A percentile compares a stretch with the other conserved stretches of the same genome.
These are phyloP conservation scores for Gibbula magus DNA, from an alignment of 2,888 invertebrate genomes.

Conservation along the genomic window DNA sequence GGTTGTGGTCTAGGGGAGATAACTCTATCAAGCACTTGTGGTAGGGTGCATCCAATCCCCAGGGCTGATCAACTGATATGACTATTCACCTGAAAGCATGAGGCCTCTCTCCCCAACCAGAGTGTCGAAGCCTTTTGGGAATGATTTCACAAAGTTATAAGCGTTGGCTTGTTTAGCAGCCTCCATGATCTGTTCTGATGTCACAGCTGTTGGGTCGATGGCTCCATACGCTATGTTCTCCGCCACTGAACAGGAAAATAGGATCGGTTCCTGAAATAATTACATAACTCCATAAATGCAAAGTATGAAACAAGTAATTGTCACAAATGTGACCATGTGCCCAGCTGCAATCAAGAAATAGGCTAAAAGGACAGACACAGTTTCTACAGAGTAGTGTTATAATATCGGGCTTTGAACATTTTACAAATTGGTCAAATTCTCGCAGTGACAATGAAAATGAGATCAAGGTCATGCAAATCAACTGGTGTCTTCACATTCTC, in stretches of 20 bases:
- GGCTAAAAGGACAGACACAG: too few relatives aligned
- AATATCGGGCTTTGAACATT: too few relatives aligned
- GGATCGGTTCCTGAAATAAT: constrained; percentile 86
- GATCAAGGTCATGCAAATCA: too few relatives aligned
- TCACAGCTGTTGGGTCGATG: constrained; percentile 75
- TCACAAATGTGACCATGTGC: too few relatives aligned
- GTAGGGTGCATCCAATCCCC: not conserved
- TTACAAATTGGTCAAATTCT: too few relatives aligned
- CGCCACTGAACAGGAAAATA: constrained; percentile 91
- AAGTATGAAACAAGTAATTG: too few relatives aligned
- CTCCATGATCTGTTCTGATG: constrained; percentile 78
- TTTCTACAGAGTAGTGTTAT: too few relatives aligned
- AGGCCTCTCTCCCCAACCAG: constrained; percentile 92
- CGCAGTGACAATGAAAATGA: too few relatives aligned
- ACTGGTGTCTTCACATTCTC: too few relatives aligned
- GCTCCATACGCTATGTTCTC: constrained; percentile 88
- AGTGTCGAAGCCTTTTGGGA: constrained; percentile 86
- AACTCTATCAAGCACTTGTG: not conserved
- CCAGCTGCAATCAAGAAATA: too few relatives aligned
- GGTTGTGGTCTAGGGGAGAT: too few relatives aligned
- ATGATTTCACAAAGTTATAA: constrained; percentile 82
- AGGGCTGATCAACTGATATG: not conserved
- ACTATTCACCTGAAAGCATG: constrained; percentile 84
- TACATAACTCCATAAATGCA: too few relatives aligned
- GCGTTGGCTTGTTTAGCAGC: constrained; percentile 91